These are phyloP conservation scores for Drosophila ohnishii DNA, from an alignment of 1,140 invertebrate genomes.

Conservation along the genomic window DNA sequence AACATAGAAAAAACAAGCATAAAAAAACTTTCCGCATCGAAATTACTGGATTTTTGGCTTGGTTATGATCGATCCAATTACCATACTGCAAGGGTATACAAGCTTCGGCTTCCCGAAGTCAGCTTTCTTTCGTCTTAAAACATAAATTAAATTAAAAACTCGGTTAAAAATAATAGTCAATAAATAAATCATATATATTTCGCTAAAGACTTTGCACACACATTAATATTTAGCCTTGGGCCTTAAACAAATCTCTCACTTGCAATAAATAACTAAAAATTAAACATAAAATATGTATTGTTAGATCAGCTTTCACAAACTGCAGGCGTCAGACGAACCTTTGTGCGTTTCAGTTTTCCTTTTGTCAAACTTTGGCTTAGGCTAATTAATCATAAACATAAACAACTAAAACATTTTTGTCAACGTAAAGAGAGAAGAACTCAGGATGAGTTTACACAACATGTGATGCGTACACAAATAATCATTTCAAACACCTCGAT, in stretches of 20 bases:
- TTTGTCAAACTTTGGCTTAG: conserved; percentile 34
- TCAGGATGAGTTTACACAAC: conserved; percentile 29
- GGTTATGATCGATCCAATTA: too few species aligned
- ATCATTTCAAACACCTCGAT: conserved; percentile 23
- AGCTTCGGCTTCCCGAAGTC: too few species aligned
- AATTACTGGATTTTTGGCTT: too few species aligned
- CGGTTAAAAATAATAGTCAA: conserved; percentile 40
- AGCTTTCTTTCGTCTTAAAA: too few species aligned
- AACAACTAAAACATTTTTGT: conserved; percentile 54
- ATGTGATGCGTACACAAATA: conserved; percentile 35
- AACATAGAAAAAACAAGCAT: too few species aligned
- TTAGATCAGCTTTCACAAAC: conserved; percentile 21
- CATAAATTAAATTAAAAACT: conserved; percentile 1
- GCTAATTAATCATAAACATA: conserved; percentile 49
- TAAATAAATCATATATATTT: conserved; percentile 78
- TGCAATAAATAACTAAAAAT: conserved; percentile 70
- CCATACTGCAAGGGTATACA: too few species aligned
- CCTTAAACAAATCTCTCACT: conserved; percentile 53
- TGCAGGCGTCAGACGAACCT: conserved; percentile 38
- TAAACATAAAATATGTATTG: conserved; percentile 51
- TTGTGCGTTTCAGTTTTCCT: conserved; percentile 34
- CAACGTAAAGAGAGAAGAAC: conserved; percentile 38
- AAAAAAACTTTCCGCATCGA: too few species aligned
- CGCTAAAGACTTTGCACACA: conserved; percentile 63
- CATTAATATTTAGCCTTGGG: conserved; percentile 34